Evolutionary conservation across 1,140 invertebrate genomes (phyloP).

Genomic region (Condylostylus longicornis): DNA sequence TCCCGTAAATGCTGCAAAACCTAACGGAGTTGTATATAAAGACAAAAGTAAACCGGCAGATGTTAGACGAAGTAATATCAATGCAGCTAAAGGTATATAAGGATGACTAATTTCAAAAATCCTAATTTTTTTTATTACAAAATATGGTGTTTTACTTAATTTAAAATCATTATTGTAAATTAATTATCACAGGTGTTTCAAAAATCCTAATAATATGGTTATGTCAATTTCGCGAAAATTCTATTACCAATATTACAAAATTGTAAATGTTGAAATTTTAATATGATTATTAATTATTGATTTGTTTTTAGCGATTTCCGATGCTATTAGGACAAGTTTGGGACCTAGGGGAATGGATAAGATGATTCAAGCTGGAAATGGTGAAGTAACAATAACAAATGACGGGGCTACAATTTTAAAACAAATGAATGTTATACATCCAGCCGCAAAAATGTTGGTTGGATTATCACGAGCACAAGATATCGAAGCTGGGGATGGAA

Average conservation of each 20-base stretch:
- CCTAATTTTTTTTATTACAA: conserved; percentile 1
- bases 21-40: conserved; percentile 43
- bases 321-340: conserved; percentile 96
- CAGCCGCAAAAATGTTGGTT: conserved; percentile 98
- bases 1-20: conserved; percentile 21
- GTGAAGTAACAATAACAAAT: conserved; percentile 99
- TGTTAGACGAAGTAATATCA: conserved; percentile 90
- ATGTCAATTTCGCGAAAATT: too few relatives aligned
- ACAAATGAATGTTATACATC: conserved; percentile 97
- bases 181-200: conserved; percentile 17
- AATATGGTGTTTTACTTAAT: not conserved
- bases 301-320: conserved; percentile 76
- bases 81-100: conserved; percentile 85
- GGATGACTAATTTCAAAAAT: too few relatives aligned
- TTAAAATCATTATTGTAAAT: too few relatives aligned
- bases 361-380: conserved; percentile 97
- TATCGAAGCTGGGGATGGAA: conserved; percentile 98
- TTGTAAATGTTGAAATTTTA: conserved; percentile 5
- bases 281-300: conserved; percentile 3
- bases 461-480: conserved; percentile 98
- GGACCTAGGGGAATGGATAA: conserved; percentile 99
- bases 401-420: conserved; percentile 99
- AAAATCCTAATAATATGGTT: conserved; percentile 22
- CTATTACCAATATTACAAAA: not conserved
- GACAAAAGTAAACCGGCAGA: conserved; percentile 89